Evolutionary conservation across 2,113 vertebrate species (phyloP).

Genomic region (Anguilla rostrata): DNA sequence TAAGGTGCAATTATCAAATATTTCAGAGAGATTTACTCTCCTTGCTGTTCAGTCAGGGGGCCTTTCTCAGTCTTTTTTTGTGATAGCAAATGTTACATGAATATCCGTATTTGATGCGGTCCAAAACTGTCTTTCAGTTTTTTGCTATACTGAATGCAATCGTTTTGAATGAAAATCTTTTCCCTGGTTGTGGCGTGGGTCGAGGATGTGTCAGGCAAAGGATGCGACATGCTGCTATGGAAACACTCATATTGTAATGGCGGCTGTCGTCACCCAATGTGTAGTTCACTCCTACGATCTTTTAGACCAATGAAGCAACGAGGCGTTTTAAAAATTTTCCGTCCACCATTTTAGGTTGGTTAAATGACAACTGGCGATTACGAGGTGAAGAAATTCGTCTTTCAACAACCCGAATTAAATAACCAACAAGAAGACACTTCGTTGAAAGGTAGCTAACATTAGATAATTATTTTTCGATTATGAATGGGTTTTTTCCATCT

Average conservation of each 20-base stretch:
- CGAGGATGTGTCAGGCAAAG: not conserved
- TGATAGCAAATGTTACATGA: no score
- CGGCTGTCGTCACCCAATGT: conserved; percentile 2
- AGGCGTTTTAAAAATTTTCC: not conserved
- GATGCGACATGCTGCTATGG: conserved; percentile 20
- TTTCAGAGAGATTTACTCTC: no score
- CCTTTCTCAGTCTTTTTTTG: no score
- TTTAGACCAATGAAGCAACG: conserved; percentile 16
- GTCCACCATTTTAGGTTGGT: conserved; percentile 23
- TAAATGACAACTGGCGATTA: not conserved
- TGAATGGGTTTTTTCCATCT: not conserved
- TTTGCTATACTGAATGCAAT: not conserved
- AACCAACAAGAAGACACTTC: not conserved
- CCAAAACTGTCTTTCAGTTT: no score
- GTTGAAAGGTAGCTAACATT: not conserved
- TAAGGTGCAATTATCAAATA: no score
- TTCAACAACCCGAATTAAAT: not conserved
- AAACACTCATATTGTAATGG: not conserved
- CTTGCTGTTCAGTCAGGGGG: no score
- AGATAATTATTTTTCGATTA: not conserved
- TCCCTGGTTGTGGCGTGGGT: not conserved
- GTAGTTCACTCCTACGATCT: not conserved
- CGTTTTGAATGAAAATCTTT: not conserved
- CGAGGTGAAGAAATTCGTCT: conserved; percentile 8
- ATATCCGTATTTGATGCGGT: no score